Evolutionary conservation across 1,140 invertebrate genomes (phyloP).

Genomic region (Drosophila subpulchrella): DNA sequence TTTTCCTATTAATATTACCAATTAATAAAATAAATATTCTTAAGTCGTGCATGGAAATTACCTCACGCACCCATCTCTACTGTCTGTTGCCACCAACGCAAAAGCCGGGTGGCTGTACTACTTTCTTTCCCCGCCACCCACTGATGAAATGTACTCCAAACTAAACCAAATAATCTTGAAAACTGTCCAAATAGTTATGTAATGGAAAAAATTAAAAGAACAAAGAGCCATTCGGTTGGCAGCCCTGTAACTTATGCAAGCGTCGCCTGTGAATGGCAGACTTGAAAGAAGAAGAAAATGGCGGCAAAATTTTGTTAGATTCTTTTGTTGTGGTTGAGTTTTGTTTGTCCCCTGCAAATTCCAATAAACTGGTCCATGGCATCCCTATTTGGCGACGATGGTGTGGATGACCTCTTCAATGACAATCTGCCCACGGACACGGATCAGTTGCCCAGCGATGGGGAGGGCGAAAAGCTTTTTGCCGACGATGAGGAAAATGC

Average conservation of each 20-base stretch:
- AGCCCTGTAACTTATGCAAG: slow-evolving; percentile 19
- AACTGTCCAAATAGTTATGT: slow-evolving; percentile 51
- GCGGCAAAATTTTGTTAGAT: slow-evolving; percentile 65
- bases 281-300: slow-evolving; percentile 66
- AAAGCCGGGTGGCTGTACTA: slow-evolving; percentile 7
- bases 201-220: slow-evolving; percentile 24
- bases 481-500: slow-evolving; percentile 58
- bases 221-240: slow-evolving; percentile 52
- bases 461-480: slow-evolving; percentile 68
- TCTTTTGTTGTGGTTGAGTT: slow-evolving; percentile 9
- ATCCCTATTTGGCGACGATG: slow-evolving; percentile 79
- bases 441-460: slow-evolving; percentile 70
- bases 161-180: background rate
- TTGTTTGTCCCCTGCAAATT: background rate
- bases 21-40: background rate
- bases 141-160: background rate
- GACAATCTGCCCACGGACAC: slow-evolving; percentile 56
- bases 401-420: slow-evolving; percentile 76
- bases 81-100: slow-evolving; percentile 11
- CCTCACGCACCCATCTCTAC: slow-evolving; percentile 17
- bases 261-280: slow-evolving; percentile 27
- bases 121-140: background rate
- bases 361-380: slow-evolving; percentile 43
- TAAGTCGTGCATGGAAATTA: background rate
- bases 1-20: background rate